A percentile compares a stretch with the other conserved stretches of the same genome.
Conservation (phyloP, 2,113 vertebrate genomes). For the Sminthopsis crassicaudata region DNA sequence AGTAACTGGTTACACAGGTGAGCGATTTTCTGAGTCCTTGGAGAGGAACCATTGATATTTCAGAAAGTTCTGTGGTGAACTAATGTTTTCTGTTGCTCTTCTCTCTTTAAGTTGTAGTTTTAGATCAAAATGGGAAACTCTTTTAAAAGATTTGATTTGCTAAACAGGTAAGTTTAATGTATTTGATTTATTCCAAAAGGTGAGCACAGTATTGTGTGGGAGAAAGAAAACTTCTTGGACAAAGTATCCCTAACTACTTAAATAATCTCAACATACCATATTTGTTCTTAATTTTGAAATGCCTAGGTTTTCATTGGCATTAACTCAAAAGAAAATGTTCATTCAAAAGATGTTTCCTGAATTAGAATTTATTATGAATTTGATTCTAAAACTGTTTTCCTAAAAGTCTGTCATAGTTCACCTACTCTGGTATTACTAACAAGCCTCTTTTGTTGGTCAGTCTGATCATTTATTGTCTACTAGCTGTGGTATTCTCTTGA, state of each 20-base stretch:
- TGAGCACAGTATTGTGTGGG: neutral
- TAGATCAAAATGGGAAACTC: neutral
- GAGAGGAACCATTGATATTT: neutral
- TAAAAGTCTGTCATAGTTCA: neutral
- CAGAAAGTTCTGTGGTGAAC: neutral
- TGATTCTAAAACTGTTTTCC: neutral
- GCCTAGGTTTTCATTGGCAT: neutral
- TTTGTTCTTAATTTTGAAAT: neutral
- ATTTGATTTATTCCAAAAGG: neutral
- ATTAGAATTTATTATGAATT: neutral
- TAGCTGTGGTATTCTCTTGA: neutral
- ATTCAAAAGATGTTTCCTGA: neutral
- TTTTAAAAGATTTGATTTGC: neutral
- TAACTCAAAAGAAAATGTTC: neutral
- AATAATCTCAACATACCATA: neutral
- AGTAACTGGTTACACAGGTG: conserved; percentile 47
- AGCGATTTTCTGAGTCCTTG: conserved; percentile 13
- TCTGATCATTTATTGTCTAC: neutral
- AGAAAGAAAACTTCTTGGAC: neutral
- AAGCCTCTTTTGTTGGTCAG: neutral
- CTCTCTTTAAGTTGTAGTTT: neutral
- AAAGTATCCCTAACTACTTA: neutral
- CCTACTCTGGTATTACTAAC: neutral
- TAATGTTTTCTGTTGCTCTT: neutral
- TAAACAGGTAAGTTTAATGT: neutral